Base-by-base conservation (phyloP, 2,113 vertebrate genomes). In the Paralichthys olivaceus region DNA sequence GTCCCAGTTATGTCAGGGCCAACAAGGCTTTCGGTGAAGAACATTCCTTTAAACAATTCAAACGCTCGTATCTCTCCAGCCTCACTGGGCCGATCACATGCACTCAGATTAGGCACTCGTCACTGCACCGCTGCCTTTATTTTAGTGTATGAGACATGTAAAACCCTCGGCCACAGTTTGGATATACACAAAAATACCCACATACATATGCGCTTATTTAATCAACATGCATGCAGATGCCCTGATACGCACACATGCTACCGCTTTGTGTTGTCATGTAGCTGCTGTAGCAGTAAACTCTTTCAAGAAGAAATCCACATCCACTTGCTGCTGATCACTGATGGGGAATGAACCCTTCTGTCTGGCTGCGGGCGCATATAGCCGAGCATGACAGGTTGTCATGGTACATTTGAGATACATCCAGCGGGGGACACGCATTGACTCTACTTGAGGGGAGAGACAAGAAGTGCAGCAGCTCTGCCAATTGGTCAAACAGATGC, bases 1-100 rank as follows among this genome's bases (percentile, higher is more conserved):
- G 92, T 91, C 92, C 92, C 85, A 94, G 91, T 94, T 95, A 89
- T 93, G 93, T 95, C 94, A 95, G 56, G 84, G 75, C 82, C 89
- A 89, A 86, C 87, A 59, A 86, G 80, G 84, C 81, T 93, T 87
- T 92, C 74, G 81, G 81, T 91, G 85, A 92, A 88, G 84, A 92
- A 89, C 87, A 93, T 89, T 72, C 83, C 65, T 91, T 93, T 93
- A 89, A 92, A 94, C 86, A 91, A 92, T 89, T 91, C 88, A 91
- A 92, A 91, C 51, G 51, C 85, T 89, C 53, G 82, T 83, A 82
- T 89, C 84, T 87, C 77, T 76, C 67, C 72, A 84, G 65, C 84
- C 85, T 85, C 69, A 73, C 81, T 71, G 76, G 86, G 80, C 74
- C 68, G 58, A 80, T 84, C 83, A 86, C 84, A 87, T 56, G 61